Conservation (phyloP, 2,888 invertebrate species). For the Caenorhabditis parvicauda region DNA sequence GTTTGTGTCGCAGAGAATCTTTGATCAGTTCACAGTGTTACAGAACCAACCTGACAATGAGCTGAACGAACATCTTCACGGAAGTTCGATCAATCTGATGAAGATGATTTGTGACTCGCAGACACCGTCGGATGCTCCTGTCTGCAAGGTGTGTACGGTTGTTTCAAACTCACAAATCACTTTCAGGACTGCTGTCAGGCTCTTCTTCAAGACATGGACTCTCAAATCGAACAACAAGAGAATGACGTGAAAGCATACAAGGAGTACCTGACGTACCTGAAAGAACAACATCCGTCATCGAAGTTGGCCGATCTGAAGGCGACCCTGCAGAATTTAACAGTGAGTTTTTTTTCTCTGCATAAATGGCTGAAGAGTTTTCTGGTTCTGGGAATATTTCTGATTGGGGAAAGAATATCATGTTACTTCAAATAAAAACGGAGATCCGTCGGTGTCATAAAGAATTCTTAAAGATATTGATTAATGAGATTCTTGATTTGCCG, state of each 20-base stretch:
- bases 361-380: neutral
- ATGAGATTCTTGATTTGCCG: too few species aligned
- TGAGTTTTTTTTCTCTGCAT: slow-evolving; percentile 12
- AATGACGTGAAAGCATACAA: slow-evolving; percentile 44
- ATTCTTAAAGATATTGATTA: too few species aligned
- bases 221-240: slow-evolving; percentile 46
- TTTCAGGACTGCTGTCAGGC: slow-evolving; percentile 53
- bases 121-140: slow-evolving; percentile 49
- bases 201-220: slow-evolving; percentile 44
- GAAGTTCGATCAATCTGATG: slow-evolving; percentile 41
- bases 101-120: slow-evolving; percentile 46
- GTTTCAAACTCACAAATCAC: neutral
- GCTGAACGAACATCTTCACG: slow-evolving; percentile 20
- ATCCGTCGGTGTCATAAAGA: too few species aligned
- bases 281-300: slow-evolving; percentile 22
- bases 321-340: slow-evolving; percentile 33
- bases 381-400: too few species aligned
- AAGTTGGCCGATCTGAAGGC: slow-evolving; percentile 27
- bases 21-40: too few species aligned
- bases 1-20: too few species aligned
- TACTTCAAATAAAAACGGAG: too few species aligned
- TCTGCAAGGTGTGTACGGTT: slow-evolving; percentile 45
- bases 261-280: slow-evolving; percentile 38
- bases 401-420: too few species aligned
- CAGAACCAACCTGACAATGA: too few species aligned